Evolutionary conservation across 64 coral and sea anemone species (phyloP).

Genomic region (Orbicella faveolata): DNA sequence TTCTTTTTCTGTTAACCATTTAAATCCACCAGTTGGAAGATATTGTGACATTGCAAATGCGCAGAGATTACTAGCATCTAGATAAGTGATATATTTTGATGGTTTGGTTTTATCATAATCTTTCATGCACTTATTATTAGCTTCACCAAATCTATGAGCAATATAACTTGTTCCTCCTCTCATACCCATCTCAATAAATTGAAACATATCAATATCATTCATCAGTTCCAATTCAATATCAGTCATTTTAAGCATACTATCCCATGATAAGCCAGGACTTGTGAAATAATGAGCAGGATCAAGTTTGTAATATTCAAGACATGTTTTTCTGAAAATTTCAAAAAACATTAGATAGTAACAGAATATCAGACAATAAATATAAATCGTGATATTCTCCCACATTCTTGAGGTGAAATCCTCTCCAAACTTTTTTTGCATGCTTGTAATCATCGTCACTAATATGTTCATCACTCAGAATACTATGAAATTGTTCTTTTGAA

Average conservation of each 20-base stretch:
- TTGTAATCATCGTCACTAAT: neutral
- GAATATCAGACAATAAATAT: neutral
- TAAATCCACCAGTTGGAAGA: slow-evolving; percentile 5
- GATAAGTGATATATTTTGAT: slow-evolving; percentile 25
- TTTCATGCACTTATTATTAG: neutral
- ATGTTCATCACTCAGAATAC: neutral
- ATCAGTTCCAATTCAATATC: slow-evolving; percentile 2
- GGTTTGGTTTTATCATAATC: neutral
- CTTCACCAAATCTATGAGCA: too few relatives aligned
- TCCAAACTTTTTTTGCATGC: neutral
- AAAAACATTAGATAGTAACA: neutral
- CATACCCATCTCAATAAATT: too few relatives aligned
- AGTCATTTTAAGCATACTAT: slow-evolving; percentile 7
- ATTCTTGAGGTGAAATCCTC: neutral
- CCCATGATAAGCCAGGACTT: neutral
- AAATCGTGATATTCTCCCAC: slow-evolving; percentile 10
- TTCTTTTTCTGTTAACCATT: neutral
- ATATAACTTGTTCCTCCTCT: too few relatives aligned
- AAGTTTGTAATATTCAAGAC: neutral
- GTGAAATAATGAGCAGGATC: neutral
- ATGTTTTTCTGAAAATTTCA: slow-evolving; percentile 1
- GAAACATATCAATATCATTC: too few relatives aligned
- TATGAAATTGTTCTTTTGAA: neutral
- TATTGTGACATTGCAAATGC: slow-evolving; percentile 32
- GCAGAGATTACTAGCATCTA: slow-evolving; percentile 42